Base-by-base conservation (phyloP, 1,140 invertebrate genomes). In the Drosophila willistoni region DNA sequence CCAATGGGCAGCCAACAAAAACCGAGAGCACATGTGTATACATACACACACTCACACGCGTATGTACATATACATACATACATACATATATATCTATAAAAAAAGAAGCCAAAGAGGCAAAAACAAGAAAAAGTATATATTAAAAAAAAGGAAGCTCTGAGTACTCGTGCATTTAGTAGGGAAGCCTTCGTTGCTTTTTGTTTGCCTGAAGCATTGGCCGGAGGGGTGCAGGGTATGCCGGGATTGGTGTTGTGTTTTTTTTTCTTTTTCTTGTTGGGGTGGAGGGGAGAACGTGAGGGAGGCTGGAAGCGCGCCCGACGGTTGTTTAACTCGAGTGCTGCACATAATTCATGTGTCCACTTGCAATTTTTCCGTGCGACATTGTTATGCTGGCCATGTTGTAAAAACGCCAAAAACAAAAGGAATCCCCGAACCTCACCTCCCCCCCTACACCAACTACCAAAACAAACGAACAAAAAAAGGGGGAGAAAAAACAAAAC, bases 321-420 rank as follows among this genome's bases (percentile, higher is more conserved):
- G 83, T 86, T 87, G 83, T 86, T 86, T 87, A 83, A 87, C 84
- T 87, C 84, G 83, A 87, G 84, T 87, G 84, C 80, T 89, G 84
- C 84, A 87, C 84, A 87, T 87, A 87, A 87, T 87, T 87, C 83
- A 87, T 87, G 83, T 87, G 83, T 87, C 83, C 83, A 87, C 83
- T 89, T 89, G 83, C 84, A 89, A 87, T 87, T 87, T 87, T 87
- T 87, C 83, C 33, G 68, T 75, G 71, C 80, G 80, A 87, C 84
- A 87, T 87, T 87, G 84, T 87, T 87, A 89, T 87, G 84, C 84
- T 84, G 80, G 84, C 77, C 80, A 72, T 89, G 83, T 86, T 86
- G 79, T 83, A 89, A 87, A 89, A 89, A 82, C 80, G 79, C 68
- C 79, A 87, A 83, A 87, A 87, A 87, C 84, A 83, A 89, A 79